phyloP scores from a whole-genome alignment of 2,888 invertebrate genomes.

The Caenorhabditis japonica region DNA sequence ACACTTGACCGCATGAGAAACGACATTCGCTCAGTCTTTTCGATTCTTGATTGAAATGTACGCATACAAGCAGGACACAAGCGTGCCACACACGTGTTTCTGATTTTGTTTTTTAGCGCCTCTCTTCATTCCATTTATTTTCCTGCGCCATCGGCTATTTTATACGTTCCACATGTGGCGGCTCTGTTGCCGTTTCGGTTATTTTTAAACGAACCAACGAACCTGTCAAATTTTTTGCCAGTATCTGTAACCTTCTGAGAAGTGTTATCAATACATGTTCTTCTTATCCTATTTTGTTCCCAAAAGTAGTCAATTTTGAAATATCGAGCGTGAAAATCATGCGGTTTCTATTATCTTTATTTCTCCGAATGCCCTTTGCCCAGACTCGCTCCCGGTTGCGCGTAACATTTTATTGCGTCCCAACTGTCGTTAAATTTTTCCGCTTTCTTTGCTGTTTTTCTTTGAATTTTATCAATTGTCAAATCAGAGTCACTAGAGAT shows the following conservation, averaged over 20 bases:
- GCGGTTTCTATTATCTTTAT: constrained; percentile 6
- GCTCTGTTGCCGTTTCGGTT: neutral
- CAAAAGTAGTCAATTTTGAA: constrained; percentile 16
- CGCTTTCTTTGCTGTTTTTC: neutral
- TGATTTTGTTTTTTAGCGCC: constrained; percentile 16
- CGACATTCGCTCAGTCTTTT: constrained; percentile 53
- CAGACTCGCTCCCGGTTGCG: constrained; percentile 19
- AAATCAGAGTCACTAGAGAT: constrained; percentile 19
- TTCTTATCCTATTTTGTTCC: constrained; percentile 17
- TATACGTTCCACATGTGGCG: constrained; percentile 34
- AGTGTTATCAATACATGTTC: neutral
- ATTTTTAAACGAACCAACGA: constrained; percentile 14
- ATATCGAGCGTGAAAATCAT: constrained; percentile 36
- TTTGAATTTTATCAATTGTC: neutral
- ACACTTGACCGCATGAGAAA: constrained; percentile 54
- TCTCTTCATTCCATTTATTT: constrained; percentile 1
- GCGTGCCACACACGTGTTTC: constrained; percentile 26
- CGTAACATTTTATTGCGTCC: constrained; percentile 38
- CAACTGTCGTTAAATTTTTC: constrained; percentile 30
- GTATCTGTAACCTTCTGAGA: constrained; percentile 23
- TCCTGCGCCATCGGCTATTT: constrained; percentile 31
- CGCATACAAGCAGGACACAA: constrained; percentile 4
- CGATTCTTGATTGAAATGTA: constrained; percentile 26
- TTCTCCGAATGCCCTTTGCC: constrained; percentile 40
- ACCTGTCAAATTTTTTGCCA: neutral